phyloP scores from a whole-genome alignment of 2,888 invertebrate species.

The Chymomyza fuscimana region DNA sequence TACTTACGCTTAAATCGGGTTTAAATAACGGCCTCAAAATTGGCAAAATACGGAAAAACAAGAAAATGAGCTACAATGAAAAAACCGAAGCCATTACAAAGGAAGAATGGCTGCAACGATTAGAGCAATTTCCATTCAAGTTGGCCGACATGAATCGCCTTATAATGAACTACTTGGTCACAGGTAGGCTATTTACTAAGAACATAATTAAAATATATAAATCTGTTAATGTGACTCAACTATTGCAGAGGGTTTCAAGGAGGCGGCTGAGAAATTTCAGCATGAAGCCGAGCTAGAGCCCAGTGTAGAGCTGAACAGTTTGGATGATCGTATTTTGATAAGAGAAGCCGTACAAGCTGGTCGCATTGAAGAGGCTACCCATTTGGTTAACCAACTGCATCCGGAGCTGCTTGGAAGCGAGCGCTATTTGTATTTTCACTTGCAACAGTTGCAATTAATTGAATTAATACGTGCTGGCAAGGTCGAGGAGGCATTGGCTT shows the following conservation, averaged over 20 bases:
- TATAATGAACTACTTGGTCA: conserved; percentile 99
- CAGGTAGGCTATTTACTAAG: conserved; percentile 83
- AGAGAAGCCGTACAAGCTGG: conserved; percentile 96
- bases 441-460: conserved; percentile 83
- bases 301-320: conserved; percentile 88
- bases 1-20: conserved; percentile 30
- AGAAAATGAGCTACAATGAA: conserved; percentile 79
- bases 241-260: conserved; percentile 92
- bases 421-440: conserved; percentile 95
- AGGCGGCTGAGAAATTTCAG: conserved; percentile 97
- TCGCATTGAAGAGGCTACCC: conserved; percentile 94
- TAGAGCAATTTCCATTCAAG: conserved; percentile 86
- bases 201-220: background rate
- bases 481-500: conserved; percentile 90
- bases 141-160: conserved; percentile 97
- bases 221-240: background rate
- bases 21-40: conserved; percentile 76
- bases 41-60: conserved; percentile 76
- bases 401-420: conserved; percentile 97
- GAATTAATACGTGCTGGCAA: conserved; percentile 83
- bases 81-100: conserved; percentile 77
- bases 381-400: conserved; percentile 94
- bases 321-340: conserved; percentile 95
- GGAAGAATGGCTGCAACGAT: conserved; percentile 78
- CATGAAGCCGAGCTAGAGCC: conserved; percentile 94